Conservation (phyloP, 2,113 vertebrate species). For the Spea multiplicata region DNA sequence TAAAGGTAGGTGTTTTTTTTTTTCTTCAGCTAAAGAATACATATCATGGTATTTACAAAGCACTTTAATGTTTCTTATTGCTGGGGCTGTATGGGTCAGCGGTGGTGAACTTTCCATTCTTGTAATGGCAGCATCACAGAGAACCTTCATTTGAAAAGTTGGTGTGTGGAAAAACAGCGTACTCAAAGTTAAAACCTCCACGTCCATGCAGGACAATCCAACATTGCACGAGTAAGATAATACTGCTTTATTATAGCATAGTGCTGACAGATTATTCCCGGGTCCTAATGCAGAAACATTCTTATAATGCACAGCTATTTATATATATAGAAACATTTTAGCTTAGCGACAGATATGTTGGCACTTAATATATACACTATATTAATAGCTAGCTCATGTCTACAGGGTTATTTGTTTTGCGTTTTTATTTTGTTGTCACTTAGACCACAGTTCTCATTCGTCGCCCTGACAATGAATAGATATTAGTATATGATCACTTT, state of each 20-base stretch:
- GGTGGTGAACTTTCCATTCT: too few species aligned
- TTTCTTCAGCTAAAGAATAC: too few species aligned
- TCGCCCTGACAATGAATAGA: too few species aligned
- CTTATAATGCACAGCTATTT: not conserved
- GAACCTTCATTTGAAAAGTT: not conserved
- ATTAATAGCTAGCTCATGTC: too few species aligned
- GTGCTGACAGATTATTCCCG: constrained; percentile 24
- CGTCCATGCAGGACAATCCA: constrained; percentile 13
- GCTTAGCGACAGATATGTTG: not conserved
- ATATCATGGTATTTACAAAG: too few species aligned
- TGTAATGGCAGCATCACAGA: not conserved
- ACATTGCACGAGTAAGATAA: constrained; percentile 10
- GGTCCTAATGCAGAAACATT: not conserved
- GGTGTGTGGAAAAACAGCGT: not conserved
- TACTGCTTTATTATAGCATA: constrained; percentile 18
- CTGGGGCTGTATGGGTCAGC: too few species aligned
- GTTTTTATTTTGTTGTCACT: too few species aligned
- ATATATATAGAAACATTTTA: constrained; percentile 4
- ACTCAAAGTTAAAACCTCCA: not conserved
- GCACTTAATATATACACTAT: not conserved
- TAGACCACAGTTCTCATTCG: too few species aligned
- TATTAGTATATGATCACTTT: too few species aligned
- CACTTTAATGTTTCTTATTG: too few species aligned
- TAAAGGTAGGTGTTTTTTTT: too few species aligned
- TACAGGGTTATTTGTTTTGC: too few species aligned